A percentile compares a stretch with the other conserved stretches of the same genome.
phyloP scores from a whole-genome alignment of 1,140 invertebrate genomes.

The Trachymyrmex septentrionalis region DNA sequence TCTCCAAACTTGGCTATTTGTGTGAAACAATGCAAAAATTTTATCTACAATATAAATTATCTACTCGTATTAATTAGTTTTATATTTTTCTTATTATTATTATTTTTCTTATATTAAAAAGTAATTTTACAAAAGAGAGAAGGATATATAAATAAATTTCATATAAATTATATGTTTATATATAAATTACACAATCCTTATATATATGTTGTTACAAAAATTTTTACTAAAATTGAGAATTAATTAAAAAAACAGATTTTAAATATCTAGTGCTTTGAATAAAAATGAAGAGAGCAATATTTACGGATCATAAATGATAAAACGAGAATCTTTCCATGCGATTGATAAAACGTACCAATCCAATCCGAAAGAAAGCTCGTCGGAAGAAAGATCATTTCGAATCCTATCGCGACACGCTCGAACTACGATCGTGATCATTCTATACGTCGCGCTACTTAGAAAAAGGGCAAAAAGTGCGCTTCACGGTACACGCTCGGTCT shows the following conservation, averaged over 20 bases:
- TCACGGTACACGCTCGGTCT: conserved; percentile 65
- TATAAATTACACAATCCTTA: no score
- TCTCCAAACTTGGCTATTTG: no score
- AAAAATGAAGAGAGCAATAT: neutral
- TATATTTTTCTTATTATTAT: no score
- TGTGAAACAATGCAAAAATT: no score
- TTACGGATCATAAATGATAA: neutral
- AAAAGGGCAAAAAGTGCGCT: conserved; percentile 64
- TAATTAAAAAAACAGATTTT: neutral
- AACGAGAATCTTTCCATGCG: neutral
- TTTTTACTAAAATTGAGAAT: neutral
- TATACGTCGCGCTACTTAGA: conserved; percentile 74
- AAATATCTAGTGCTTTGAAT: neutral
- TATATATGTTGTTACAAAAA: no score
- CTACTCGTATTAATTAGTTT: no score
- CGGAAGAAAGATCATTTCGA: neutral
- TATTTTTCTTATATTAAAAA: no score
- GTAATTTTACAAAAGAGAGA: no score
- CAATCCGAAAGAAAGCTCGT: neutral
- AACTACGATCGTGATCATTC: conserved; percentile 75
- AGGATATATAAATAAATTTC: no score
- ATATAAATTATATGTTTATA: no score
- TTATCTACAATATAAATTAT: no score
- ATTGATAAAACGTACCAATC: neutral
- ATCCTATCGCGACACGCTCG: neutral